These are phyloP conservation scores for Drosophila watanabei DNA, from an alignment of 1,140 invertebrate species.

Conservation along the genomic window DNA sequence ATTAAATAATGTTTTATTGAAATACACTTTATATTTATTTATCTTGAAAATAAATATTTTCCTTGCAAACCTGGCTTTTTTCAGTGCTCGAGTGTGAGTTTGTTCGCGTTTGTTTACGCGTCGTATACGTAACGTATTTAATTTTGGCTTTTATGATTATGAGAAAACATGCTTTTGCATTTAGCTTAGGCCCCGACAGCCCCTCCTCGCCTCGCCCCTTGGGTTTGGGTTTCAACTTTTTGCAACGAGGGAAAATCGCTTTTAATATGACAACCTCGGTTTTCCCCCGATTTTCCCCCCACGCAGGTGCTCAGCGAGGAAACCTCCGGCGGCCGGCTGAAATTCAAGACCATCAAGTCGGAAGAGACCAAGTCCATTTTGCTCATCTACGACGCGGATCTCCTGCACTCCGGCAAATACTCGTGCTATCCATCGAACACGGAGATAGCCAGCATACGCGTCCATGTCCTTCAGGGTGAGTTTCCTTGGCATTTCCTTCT, in stretches of 20 bases:
- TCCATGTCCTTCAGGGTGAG: slow-evolving; percentile 86
- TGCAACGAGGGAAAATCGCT: slow-evolving; percentile 36
- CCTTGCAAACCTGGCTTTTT: neutral
- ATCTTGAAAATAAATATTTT: neutral
- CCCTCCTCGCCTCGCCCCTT: neutral
- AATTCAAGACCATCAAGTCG: slow-evolving; percentile 85
- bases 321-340: slow-evolving; percentile 81
- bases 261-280: slow-evolving; percentile 55
- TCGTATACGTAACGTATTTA: slow-evolving; percentile 81
- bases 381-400: slow-evolving; percentile 85
- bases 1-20: neutral
- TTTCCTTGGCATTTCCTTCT: slow-evolving; percentile 9
- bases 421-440: slow-evolving; percentile 87
- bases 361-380: slow-evolving; percentile 85
- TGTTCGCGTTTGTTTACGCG: slow-evolving; percentile 69
- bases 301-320: slow-evolving; percentile 85
- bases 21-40: neutral
- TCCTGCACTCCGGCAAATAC: slow-evolving; percentile 86
- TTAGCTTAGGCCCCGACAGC: slow-evolving; percentile 35
- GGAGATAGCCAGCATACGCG: slow-evolving; percentile 87
- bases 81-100: slow-evolving; percentile 17
- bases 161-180: slow-evolving; percentile 83
- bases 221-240: slow-evolving; percentile 14
- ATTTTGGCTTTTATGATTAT: slow-evolving; percentile 83
- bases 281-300: neutral